A percentile compares a stretch with the other conserved stretches of the same genome.
Evolutionary conservation across 2,113 vertebrate species (phyloP).

Genomic region (Pollimyrus isidori): DNA sequence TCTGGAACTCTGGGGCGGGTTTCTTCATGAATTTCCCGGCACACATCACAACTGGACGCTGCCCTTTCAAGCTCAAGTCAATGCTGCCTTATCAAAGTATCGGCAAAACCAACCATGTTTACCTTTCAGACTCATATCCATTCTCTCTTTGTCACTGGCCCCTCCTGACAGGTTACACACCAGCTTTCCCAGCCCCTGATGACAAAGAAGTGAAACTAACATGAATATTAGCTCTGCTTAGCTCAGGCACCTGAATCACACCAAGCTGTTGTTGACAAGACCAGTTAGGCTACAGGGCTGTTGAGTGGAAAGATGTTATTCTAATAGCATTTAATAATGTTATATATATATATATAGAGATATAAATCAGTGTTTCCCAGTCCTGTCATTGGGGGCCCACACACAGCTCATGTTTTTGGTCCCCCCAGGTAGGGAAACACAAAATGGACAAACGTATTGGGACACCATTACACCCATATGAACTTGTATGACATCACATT

Average conservation of each 20-base stretch:
- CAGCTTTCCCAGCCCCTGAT: not conserved
- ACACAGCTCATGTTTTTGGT: not conserved
- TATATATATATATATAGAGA: not conserved
- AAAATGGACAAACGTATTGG: not conserved
- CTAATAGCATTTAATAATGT: not conserved
- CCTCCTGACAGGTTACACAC: not conserved
- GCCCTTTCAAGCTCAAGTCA: not conserved
- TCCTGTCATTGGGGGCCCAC: not conserved
- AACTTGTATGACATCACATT: not conserved
- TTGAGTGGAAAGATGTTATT: not conserved
- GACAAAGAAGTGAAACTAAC: not conserved
- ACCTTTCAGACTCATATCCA: not conserved
- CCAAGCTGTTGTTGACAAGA: no score
- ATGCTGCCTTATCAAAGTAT: conserved; percentile 1
- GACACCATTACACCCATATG: not conserved
- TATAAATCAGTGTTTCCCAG: not conserved
- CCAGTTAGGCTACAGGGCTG: not conserved
- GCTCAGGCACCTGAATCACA: not conserved
- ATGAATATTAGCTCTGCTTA: not conserved
- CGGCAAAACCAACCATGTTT: not conserved
- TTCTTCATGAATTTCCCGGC: not conserved
- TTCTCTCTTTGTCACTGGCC: not conserved
- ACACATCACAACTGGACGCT: not conserved
- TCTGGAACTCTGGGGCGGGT: not conserved
- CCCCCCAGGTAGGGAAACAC: not conserved